Evolutionary conservation across 2,888 invertebrate genomes (phyloP), one percentile per base, ranked within the genome.

Genomic region (Drosophila suboccidentalis): DNA sequence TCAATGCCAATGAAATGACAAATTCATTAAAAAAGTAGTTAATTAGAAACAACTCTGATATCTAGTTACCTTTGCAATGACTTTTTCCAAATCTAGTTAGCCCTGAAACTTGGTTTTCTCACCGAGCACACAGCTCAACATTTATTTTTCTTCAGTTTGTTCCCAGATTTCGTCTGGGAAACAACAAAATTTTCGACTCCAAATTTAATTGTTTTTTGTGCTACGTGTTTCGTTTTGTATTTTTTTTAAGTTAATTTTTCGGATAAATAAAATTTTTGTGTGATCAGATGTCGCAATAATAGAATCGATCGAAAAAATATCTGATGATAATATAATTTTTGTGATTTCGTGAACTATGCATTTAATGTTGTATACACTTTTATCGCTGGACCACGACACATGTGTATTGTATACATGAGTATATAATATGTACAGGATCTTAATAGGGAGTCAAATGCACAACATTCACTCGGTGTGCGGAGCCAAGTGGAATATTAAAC

Each of bases 131-230:
- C 1, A 5, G 11, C 34, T 17, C 13, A 4, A 15, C 15, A 15
- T 3, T 13, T 22, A 11, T n/a, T 44, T n/a, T 44, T 36, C 15
- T 3, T 61, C 36, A 73, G 75, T 73, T 29, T 26, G 9, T 13
- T 10, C n/a, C 36, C 57, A 54, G 57, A 57, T 19, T 57, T 62
- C 9, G 3, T 17, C 44, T 44, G 43, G 39, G 3, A 13, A 74
- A 53, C 60, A 72, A 11, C 41, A 15, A 38, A 19, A n/a, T 29
- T 62, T 59, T 73, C 39, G 69, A 38, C n/a, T 32, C 15, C 2
- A 69, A 75, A 68, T 43, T 54, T 0, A 13, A n/a, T 9, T n/a
- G 1, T 22, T 13, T 51, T 41, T 22, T 44, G 15, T 46, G 39
- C 44, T 3, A 4, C 4, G 2, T 32, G 3, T 19, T 44, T 22